Evolutionary conservation across 2,888 invertebrate species (phyloP).

Genomic region (Ischnus inquisitorius): DNA sequence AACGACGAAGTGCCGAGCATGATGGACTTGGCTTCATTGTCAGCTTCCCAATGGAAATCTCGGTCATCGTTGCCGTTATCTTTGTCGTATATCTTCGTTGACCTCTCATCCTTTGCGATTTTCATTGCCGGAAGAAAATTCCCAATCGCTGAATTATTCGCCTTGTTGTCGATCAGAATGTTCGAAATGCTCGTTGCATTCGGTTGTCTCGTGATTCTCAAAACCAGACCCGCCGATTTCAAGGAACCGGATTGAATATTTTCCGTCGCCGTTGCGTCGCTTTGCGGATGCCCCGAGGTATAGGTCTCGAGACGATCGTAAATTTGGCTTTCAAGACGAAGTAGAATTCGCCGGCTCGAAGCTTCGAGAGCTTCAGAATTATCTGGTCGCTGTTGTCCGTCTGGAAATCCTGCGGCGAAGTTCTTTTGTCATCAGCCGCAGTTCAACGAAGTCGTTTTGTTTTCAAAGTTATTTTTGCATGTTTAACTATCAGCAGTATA

Average conservation of each 20-base stretch:
- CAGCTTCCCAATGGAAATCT: conserved; percentile 49
- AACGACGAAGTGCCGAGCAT: conserved; percentile 34
- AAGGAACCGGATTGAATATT: conserved; percentile 58
- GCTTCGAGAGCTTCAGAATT: conserved; percentile 44
- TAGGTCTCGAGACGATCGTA: conserved; percentile 65
- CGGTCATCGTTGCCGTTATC: neutral
- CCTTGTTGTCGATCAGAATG: conserved; percentile 48
- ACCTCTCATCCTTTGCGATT: neutral
- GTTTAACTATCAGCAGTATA: neutral
- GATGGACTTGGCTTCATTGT: conserved; percentile 35
- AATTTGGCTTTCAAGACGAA: conserved; percentile 63
- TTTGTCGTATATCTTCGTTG: neutral
- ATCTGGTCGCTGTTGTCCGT: conserved; percentile 43
- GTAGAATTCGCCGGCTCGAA: conserved; percentile 53
- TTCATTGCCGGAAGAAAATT: neutral
- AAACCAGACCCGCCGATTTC: conserved; percentile 75
- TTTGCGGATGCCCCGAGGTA: conserved; percentile 23
- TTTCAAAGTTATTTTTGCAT: neutral
- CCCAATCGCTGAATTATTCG: conserved; percentile 12
- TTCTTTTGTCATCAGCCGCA: conserved; percentile 31
- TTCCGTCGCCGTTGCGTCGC: neutral
- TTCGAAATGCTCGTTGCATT: conserved; percentile 17
- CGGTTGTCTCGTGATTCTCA: conserved; percentile 66
- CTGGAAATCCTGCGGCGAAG: conserved; percentile 57
- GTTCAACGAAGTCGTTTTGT: neutral